Base-by-base conservation (phyloP, 2,888 invertebrate genomes). In the Exocentrus adspersus region DNA sequence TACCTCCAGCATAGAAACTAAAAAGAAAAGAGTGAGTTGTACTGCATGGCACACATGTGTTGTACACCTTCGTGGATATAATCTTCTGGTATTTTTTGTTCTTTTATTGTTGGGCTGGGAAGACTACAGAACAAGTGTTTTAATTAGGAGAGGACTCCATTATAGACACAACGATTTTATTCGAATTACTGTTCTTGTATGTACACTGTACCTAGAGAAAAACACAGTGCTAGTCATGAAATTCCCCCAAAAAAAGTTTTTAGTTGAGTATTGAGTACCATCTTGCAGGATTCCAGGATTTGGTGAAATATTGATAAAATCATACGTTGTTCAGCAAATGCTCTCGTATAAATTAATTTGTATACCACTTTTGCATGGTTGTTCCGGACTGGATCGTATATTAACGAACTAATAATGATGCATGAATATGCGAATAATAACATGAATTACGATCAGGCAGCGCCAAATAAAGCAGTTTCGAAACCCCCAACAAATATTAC, bases 1-100 rank as follows among this genome's bases (percentile, higher is more conserved):
- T 69, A 69, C 69, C 66, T 69, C 69, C 69, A 62, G 60, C 66
- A 52, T 61, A 43, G 57, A n/a, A n/a, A n/a, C n/a, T n/a, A n/a
- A n/a, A n/a, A n/a, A n/a, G n/a, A n/a, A n/a, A n/a, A 6, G 30
- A 19, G 46, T 46, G 19, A 17, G 21, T 64, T 28, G 14, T 28
- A 20, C 19, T 42, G 58, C 62, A 69, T 64, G 17, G 43, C 45
- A 54, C 62, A 69, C 69, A 69, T 69, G 66, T 69, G 69, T 60
- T 57, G 54, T 32, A 30, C 67, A 67, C 69, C 64, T 67, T 67
- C 61, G 51, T 56, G 20, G 43, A 43, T 17, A 32, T 17, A 45
- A 56, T 45, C n/a, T n/a, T 56, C 45, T 45, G 45, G n/a, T 57
- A 24, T 46, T 54, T 63, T 52, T 58, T 53, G 62, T 60, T 59